phyloP scores from a whole-genome alignment of 2,888 invertebrate genomes.

The Acrobeloides nanus region DNA sequence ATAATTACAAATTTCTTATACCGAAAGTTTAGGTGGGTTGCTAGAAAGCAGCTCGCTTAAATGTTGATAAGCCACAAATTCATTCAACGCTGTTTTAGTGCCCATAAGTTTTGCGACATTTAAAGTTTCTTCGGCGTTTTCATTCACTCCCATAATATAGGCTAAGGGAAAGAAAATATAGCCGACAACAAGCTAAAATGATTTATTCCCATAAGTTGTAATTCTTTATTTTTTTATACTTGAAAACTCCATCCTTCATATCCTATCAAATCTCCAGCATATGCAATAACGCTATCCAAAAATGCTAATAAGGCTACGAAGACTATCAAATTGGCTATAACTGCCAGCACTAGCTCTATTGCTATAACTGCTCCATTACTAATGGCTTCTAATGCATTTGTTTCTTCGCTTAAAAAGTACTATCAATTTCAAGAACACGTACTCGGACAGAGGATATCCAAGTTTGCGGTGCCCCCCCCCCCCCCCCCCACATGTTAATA shows the following conservation, averaged over 20 bases:
- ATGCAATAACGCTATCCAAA: constrained; percentile 71
- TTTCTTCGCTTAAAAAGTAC: constrained; percentile 64
- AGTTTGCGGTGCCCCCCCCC: no score
- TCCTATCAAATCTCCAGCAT: constrained; percentile 74
- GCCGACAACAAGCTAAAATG: constrained; percentile 67
- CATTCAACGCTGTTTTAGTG: constrained; percentile 52
- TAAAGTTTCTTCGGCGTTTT: constrained; percentile 33
- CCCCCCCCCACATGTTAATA: no score
- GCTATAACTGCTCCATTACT: constrained; percentile 78
- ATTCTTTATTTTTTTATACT: constrained; percentile 54
- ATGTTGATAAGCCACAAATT: constrained; percentile 53
- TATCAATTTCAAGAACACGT: no score
- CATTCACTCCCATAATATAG: constrained; percentile 69
- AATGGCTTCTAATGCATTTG: constrained; percentile 80
- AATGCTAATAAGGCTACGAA: constrained; percentile 81
- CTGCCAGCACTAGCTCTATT: constrained; percentile 72
- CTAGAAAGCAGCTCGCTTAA: constrained; percentile 37
- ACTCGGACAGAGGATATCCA: no score
- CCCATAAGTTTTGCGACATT: constrained; percentile 51
- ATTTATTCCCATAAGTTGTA: not conserved
- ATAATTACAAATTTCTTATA: no score
- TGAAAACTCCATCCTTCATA: constrained; percentile 59
- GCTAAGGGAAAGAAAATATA: constrained; percentile 84
- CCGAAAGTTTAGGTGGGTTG: no score
- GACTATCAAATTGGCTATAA: constrained; percentile 82